A percentile compares a stretch with the other conserved stretches of the same genome.
phyloP scores from a whole-genome alignment of 2,797 vertebrate genomes.

The Chromis chromis region DNA sequence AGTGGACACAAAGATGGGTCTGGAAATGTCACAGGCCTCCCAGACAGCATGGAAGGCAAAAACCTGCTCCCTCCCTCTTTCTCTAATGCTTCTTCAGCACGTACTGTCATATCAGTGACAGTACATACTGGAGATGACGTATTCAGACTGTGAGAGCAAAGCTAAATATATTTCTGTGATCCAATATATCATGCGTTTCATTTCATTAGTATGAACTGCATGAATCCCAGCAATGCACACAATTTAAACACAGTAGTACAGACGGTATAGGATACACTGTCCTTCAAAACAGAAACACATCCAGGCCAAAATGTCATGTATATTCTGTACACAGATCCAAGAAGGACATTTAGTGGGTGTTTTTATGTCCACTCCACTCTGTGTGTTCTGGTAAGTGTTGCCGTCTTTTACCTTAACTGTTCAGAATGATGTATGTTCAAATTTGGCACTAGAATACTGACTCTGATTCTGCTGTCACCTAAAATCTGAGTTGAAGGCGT shows the following conservation, averaged over 20 bases:
- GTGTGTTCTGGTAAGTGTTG: neutral
- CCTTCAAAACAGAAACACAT: conserved; percentile 2
- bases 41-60: conserved; percentile 38
- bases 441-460: neutral
- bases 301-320: conserved; percentile 14
- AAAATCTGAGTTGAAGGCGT: neutral
- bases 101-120: conserved; percentile 14
- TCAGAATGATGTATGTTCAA: neutral
- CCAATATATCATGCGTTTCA: neutral
- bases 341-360: conserved; percentile 16
- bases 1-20: conserved; percentile 65
- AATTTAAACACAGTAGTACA: neutral
- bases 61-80: neutral
- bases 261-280: neutral
- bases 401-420: neutral
- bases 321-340: neutral
- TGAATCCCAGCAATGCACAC: neutral
- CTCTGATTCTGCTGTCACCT: neutral
- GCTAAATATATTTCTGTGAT: neutral
- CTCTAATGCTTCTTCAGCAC: conserved; percentile 3
- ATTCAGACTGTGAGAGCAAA: neutral
- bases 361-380: neutral
- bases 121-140: neutral
- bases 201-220: conserved; percentile 2
- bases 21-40: conserved; percentile 75